Evolutionary conservation across 2,113 vertebrate genomes (phyloP).

Genomic region (Hoplias malabaricus): DNA sequence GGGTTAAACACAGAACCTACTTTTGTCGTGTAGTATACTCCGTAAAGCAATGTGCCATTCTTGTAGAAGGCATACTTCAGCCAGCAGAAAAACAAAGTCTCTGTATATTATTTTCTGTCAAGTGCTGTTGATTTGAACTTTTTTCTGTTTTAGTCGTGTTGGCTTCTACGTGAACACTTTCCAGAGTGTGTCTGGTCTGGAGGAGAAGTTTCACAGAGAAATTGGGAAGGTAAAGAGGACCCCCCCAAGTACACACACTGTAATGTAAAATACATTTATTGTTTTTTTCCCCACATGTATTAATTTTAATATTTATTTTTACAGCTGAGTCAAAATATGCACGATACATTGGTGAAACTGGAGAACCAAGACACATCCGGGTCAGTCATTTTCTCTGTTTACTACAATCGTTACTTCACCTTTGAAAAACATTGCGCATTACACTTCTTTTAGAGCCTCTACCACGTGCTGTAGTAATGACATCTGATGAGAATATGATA

Average conservation of each 20-base stretch:
- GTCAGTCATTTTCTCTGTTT: slow-evolving; percentile 57
- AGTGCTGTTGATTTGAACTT: neutral
- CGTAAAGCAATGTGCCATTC: too few species aligned
- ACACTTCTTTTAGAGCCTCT: neutral
- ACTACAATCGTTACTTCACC: neutral
- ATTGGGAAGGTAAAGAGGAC: slow-evolving; percentile 86
- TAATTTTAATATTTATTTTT: slow-evolving; percentile 30
- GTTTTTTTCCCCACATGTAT: neutral
- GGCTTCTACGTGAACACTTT: slow-evolving; percentile 99
- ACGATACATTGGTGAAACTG: slow-evolving; percentile 82
- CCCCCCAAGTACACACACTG: neutral
- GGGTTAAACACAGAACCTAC: too few species aligned
- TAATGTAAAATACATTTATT: neutral
- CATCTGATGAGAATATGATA: neutral
- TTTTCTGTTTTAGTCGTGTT: slow-evolving; percentile 82
- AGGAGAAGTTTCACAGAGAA: slow-evolving; percentile 98
- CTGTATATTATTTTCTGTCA: neutral
- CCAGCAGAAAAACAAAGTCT: too few species aligned
- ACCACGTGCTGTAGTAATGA: neutral
- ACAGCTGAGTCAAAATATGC: slow-evolving; percentile 93
- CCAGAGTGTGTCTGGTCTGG: slow-evolving; percentile 94
- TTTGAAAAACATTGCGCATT: neutral
- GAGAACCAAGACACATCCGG: slow-evolving; percentile 78
- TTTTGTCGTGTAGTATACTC: too few species aligned
- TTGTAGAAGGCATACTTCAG: too few species aligned